These are phyloP conservation scores for Lanius ludovicianus DNA, from an alignment of 2,113 vertebrate species.

Conservation along the genomic window DNA sequence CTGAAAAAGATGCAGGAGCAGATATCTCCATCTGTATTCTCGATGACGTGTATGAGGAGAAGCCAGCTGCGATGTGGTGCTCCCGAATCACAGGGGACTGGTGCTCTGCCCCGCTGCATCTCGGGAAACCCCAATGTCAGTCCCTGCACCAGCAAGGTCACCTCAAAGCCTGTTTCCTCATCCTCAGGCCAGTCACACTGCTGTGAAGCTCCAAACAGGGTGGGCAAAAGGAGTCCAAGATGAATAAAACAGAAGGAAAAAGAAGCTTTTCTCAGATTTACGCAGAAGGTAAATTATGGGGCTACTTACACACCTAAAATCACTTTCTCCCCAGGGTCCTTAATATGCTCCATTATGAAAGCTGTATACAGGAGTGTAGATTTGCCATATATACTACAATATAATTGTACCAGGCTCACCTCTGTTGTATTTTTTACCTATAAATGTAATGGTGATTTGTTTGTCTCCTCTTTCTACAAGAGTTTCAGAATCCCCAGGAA, in stretches of 20 bases:
- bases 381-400: background rate
- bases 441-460: constrained; percentile 17
- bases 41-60: background rate
- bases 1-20: constrained; percentile 27
- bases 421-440: constrained; percentile 2
- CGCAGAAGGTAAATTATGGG: constrained; percentile 1
- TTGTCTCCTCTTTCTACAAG: background rate
- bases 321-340: constrained; percentile 4
- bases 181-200: background rate
- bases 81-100: background rate
- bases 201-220: background rate
- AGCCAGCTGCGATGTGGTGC: background rate
- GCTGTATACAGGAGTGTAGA: constrained; percentile 15
- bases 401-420: constrained; percentile 37
- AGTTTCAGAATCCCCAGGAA: background rate
- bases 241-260: constrained; percentile 28
- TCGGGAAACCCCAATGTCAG: background rate
- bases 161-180: background rate
- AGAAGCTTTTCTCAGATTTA: constrained; percentile 2
- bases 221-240: background rate
- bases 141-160: constrained; percentile 26
- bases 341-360: constrained; percentile 20
- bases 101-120: background rate
- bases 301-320: constrained; percentile 41
- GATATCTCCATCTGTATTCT: constrained; percentile 35